Percentiles rank a stretch among this genome's conserved stretches.
phyloP scores from a whole-genome alignment of 2,113 vertebrate species.

The Monarcha castaneiventris region DNA sequence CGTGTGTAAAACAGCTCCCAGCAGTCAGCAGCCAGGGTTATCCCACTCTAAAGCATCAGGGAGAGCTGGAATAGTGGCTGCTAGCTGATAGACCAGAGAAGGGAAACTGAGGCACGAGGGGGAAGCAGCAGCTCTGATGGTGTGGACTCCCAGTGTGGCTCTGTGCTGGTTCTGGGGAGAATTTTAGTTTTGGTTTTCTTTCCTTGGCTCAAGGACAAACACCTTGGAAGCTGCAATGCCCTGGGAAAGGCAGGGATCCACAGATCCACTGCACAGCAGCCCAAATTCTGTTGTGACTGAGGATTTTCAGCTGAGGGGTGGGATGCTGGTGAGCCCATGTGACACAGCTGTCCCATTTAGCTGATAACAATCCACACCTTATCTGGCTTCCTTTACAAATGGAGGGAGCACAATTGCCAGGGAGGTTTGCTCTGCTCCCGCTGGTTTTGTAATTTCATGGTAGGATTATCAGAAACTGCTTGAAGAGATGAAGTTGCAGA shows the following conservation, averaged over 20 bases:
- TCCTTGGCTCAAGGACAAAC: neutral
- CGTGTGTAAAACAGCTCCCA: fast-evolving
- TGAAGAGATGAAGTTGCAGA: neutral
- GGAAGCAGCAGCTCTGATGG: neutral
- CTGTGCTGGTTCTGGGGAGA: neutral
- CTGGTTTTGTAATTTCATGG: constrained; percentile 48
- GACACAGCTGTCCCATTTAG: neutral
- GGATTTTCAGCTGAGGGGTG: neutral
- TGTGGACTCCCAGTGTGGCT: neutral
- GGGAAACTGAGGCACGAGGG: fast-evolving
- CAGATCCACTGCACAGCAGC: neutral
- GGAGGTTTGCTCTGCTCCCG: neutral
- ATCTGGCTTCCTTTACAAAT: neutral
- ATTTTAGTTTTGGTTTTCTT: neutral
- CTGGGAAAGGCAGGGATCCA: neutral
- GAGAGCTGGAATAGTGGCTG: neutral
- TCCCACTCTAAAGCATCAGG: neutral
- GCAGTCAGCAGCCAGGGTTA: neutral
- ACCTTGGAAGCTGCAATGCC: neutral
- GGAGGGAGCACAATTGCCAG: neutral
- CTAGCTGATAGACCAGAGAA: neutral
- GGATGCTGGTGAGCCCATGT: neutral
- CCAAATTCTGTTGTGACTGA: neutral
- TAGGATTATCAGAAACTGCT: constrained; percentile 39
- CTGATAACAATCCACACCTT: neutral